Base-by-base conservation (phyloP, 2,797 vertebrate species). In the Buphagus erythrorhynchus region DNA sequence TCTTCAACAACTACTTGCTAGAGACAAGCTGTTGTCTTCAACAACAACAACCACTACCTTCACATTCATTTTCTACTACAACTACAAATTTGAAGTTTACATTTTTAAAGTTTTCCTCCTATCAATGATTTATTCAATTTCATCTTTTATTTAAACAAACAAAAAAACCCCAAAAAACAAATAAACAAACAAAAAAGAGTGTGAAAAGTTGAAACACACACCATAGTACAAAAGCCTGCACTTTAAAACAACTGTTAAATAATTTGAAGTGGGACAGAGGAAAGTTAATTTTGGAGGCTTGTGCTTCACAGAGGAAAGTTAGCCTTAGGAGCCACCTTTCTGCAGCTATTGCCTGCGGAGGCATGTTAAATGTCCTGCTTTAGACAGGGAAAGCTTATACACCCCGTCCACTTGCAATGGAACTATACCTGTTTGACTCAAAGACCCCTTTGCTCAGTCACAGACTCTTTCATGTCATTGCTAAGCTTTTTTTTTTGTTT, bases 401-500 rank as follows among this genome's bases (percentile, higher is more conserved):
- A n/a, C 24, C 38, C 21, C 6, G 14, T 16, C 10, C 4, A 18
- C 19, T n/a, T 54, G 15, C 5, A 52, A 10, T 10, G 38, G 26
- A 45, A 35, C 29, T 79, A 14, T 19, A 49, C 5, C 9, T 57
- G 2, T 38, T 83, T 62, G 12, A 57, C 9, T 66, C 14, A 55
- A 75, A 61, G 11, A 13, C 9, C 14, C 20, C 5, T 51, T 68
- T 80, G 17, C 24, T 88, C 18, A 51, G 26, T 28, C 24, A 28
- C 4, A 46, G 28, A 24, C 1, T 40, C 5, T 29, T 51, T 46
- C 11, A 59, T 18, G 4, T 28, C 51, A 36, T 25, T 26, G 7
- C 9, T 54, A 54, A 10, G 17, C 1, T 40, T 12, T 0, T 0
- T 4, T 31, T 35, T 40, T 43, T 26, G 2, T 8, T 67, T n/a